A percentile compares a stretch with the other conserved stretches of the same genome.
phyloP scores from a whole-genome alignment of 2,113 vertebrate species.

The Heteronetta atricapilla region DNA sequence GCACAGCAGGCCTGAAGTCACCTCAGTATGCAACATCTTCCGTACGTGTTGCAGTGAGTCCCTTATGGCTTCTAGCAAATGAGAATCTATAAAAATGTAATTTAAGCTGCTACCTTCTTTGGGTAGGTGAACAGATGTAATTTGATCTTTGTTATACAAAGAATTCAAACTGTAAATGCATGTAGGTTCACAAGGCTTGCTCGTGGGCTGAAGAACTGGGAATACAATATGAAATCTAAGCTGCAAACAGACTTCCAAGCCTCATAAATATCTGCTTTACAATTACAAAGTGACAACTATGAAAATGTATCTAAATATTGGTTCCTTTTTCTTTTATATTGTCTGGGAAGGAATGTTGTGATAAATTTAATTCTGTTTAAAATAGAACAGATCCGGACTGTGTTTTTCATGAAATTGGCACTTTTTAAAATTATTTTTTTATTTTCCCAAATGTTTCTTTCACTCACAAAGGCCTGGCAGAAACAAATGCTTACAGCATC shows the following conservation, averaged over 20 bases:
- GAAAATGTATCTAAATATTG: slow-evolving; percentile 44
- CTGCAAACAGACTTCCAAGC: slow-evolving; percentile 42
- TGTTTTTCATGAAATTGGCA: slow-evolving; percentile 24
- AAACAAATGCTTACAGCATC: background rate
- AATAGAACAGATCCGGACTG: slow-evolving; percentile 43
- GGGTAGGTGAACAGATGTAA: slow-evolving; percentile 51
- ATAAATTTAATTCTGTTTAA: slow-evolving; percentile 42
- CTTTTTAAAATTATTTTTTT: too few relatives aligned
- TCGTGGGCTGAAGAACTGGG: background rate
- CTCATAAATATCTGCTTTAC: slow-evolving; percentile 52
- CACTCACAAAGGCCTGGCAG: background rate
- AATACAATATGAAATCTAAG: slow-evolving; percentile 22
- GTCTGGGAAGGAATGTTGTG: background rate
- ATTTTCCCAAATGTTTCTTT: slow-evolving; percentile 34
- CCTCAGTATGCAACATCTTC: background rate
- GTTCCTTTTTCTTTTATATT: slow-evolving; percentile 10
- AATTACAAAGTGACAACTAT: slow-evolving; percentile 53
- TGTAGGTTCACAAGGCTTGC: background rate
- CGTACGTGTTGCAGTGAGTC: background rate
- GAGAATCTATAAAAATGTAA: slow-evolving; percentile 20
- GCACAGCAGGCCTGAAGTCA: background rate
- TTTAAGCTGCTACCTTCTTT: slow-evolving; percentile 42
- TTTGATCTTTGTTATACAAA: slow-evolving; percentile 43
- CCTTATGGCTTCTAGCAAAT: slow-evolving; percentile 18
- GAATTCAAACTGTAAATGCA: slow-evolving; percentile 36